A percentile compares a stretch with the other conserved stretches of the same genome.
These are phyloP conservation scores for Gymnoscopelus microlampas DNA, from an alignment of 2,797 vertebrate species.

Conservation along the genomic window DNA sequence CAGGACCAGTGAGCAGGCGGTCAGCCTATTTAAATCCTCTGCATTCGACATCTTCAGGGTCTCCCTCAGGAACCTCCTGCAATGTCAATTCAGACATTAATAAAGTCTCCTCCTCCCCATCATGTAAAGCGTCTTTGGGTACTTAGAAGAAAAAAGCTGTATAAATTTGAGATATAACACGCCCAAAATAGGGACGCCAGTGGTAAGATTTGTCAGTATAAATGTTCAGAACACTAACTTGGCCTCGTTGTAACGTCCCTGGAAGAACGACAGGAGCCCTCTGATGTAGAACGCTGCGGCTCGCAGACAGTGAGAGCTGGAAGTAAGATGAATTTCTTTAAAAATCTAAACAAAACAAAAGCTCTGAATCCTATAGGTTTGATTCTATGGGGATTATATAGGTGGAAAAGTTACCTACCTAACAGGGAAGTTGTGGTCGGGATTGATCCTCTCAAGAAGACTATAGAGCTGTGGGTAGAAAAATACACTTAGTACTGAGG, in stretches of 20 bases:
- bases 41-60: constrained; percentile 93
- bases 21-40: constrained; percentile 89
- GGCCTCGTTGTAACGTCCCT: constrained; percentile 91
- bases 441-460: constrained; percentile 90
- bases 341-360: neutral
- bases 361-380: neutral
- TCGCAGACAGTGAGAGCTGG: constrained; percentile 88
- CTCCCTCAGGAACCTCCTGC: constrained; percentile 87
- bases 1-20: constrained; percentile 88
- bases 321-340: neutral
- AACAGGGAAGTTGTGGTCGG: constrained; percentile 91
- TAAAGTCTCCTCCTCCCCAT: no score
- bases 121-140: no score
- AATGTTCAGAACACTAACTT: constrained; percentile 79
- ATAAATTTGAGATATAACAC: no score
- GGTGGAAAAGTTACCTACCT: constrained; percentile 73
- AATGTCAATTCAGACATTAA: no score
- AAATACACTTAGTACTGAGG: neutral
- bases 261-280: constrained; percentile 91
- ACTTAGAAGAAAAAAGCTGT: neutral
- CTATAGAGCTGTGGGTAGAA: constrained; percentile 82
- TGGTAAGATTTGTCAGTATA: neutral
- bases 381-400: neutral
- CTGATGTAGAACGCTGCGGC: constrained; percentile 90
- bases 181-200: neutral